Percentiles rank a stretch among this genome's conserved stretches.
phyloP scores from a whole-genome alignment of 2,113 vertebrate genomes.

The Antechinus stuartii region DNA sequence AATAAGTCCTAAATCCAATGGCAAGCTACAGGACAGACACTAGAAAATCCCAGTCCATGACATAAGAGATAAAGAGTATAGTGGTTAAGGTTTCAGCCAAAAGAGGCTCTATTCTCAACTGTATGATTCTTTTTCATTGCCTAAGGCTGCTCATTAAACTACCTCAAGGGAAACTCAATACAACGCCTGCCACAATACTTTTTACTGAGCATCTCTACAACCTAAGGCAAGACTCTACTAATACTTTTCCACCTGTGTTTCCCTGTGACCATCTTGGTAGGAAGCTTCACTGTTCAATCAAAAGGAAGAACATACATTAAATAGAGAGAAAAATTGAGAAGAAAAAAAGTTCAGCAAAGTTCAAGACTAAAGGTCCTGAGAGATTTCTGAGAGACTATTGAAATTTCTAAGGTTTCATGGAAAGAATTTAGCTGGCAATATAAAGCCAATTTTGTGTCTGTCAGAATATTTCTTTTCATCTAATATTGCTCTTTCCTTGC shows the following conservation, averaged over 20 bases:
- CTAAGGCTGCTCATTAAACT: constrained; percentile 13
- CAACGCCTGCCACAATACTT: constrained; percentile 27
- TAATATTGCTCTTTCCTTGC: constrained; percentile 14
- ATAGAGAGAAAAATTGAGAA: background rate
- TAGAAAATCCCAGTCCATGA: background rate
- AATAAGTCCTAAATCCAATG: background rate
- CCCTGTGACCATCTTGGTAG: constrained; percentile 4
- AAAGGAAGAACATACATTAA: constrained; percentile 27
- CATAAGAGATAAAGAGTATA: background rate
- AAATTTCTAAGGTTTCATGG: background rate
- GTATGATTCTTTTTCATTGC: constrained; percentile 51
- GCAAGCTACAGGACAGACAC: background rate
- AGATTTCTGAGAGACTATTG: background rate
- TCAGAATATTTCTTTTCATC: constrained; percentile 49
- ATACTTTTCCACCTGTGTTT: background rate
- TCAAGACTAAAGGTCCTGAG: background rate
- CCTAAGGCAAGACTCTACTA: constrained; percentile 35
- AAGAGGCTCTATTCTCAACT: background rate
- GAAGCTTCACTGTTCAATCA: background rate
- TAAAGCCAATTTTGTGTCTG: background rate
- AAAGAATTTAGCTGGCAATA: background rate
- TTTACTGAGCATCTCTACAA: constrained; percentile 30
- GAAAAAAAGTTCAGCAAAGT: background rate
- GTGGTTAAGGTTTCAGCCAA: background rate
- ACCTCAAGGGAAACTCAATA: background rate